Evolutionary conservation across 2,888 invertebrate genomes (phyloP).

Genomic region (Thymelicus acteon): DNA sequence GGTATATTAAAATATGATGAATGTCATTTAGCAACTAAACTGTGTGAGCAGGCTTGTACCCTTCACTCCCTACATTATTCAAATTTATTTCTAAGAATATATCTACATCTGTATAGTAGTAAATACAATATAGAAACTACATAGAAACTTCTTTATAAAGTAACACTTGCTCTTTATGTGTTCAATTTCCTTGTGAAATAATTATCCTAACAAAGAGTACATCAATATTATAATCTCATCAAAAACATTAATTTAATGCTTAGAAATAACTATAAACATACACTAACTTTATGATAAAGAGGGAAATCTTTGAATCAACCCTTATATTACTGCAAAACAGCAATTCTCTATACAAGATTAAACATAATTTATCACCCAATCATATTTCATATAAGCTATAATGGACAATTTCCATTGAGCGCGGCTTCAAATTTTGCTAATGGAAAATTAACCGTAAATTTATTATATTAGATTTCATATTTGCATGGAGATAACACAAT

Average conservation of each 20-base stretch:
- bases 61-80: background rate
- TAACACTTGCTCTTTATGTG: constrained; percentile 1
- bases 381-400: background rate
- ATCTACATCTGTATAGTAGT: background rate
- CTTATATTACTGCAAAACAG: background rate
- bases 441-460: no score
- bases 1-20: background rate
- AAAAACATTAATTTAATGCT: constrained; percentile 1
- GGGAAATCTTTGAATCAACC: background rate
- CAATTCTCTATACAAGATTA: background rate
- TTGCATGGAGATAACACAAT: no score
- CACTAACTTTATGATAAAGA: background rate
- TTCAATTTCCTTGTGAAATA: background rate
- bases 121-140: background rate
- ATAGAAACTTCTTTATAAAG: constrained; percentile 5
- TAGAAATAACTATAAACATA: background rate
- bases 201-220: background rate
- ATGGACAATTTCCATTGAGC: no score
- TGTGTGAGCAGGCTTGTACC: background rate
- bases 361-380: background rate
- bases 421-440: no score
- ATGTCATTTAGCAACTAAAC: constrained; percentile 2
- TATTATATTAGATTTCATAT: no score
- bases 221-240: constrained; percentile 11
- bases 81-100: constrained; percentile 3